Evolutionary conservation across 64 coral and sea anemone genomes (phyloP), one percentile per base, ranked within the genome.

Genomic region (Dendronephthya gigantea): DNA sequence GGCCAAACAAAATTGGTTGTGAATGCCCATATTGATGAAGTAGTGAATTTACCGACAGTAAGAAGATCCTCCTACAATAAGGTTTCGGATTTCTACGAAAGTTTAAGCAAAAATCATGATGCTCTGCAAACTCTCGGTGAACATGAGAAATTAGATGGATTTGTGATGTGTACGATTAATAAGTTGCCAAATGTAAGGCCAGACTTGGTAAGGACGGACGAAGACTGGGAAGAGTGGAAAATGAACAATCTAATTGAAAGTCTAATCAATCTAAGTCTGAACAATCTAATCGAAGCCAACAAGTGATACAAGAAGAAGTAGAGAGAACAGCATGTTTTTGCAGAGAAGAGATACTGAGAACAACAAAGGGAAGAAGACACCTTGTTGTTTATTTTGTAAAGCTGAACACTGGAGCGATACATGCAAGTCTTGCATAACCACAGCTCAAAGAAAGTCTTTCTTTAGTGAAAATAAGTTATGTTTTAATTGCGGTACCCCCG

Each of bases 91-190:
- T 79, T 79, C 36, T 79, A 79, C 17, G 8, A 79, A 13, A 79
- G n/a, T 35, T 74, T 74, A 74, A 74, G 68, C 68, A 74, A 35
- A 74, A 74, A 74, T 27, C 25, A 74, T 74, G 68, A 74, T 74
- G 68, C 68, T 35, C 9, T 17, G 25, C 32, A 30, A 74, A 74
- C 68, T 30, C 68, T 74, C 8, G 68, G 68, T 12, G 72, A 79
- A 39, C 30, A 34, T 39, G 72, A 79, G 15, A 79, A 36, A 39
- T 79, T 79, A 35, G 36, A 79, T 34, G 72, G 72, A 36, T 79
- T 79, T 79, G 72, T 79, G 36, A 36, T 79, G 72, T 79, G 32
- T 39, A 79, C 72, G 34, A 79, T 79, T 9, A 79, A 79, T 79
- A 79, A 79, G 32, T 79, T 79, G 36, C 72, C 72, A 14, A 9